phyloP scores from a whole-genome alignment of 2,113 vertebrate species.

The Prunella himalayana region DNA sequence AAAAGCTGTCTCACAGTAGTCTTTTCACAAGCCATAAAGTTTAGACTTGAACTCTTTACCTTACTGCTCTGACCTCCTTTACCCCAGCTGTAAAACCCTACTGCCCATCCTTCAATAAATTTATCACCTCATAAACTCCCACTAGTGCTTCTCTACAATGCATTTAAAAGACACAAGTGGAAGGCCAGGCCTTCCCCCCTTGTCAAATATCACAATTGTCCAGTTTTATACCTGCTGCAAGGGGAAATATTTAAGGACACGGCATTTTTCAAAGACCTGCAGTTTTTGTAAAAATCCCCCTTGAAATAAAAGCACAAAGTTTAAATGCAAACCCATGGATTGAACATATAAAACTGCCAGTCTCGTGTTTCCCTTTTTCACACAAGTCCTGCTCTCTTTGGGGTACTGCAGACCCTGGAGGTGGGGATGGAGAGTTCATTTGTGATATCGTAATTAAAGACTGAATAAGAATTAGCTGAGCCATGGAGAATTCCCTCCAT shows the following conservation, averaged over 20 bases:
- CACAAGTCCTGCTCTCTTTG: not conserved
- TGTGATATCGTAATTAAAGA: not conserved
- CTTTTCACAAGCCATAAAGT: slow-evolving; percentile 76
- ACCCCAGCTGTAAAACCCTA: slow-evolving; percentile 71
- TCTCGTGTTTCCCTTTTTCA: not conserved
- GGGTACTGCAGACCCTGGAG: not conserved
- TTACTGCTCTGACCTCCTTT: slow-evolving; percentile 69
- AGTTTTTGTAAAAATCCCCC: not conserved
- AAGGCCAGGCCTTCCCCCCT: not conserved
- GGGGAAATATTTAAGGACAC: not conserved
- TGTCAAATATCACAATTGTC: not conserved
- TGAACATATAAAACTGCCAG: not conserved
- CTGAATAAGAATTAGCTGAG: not conserved
- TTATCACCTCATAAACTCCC: slow-evolving; percentile 77
- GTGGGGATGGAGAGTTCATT: not conserved
- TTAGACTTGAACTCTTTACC: slow-evolving; percentile 80
- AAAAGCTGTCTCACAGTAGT: slow-evolving; percentile 65
- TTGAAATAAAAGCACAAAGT: not conserved
- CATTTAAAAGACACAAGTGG: not conserved
- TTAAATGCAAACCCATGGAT: not conserved
- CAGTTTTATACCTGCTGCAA: not conserved
- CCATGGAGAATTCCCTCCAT: not conserved
- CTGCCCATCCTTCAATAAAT: slow-evolving; percentile 76
- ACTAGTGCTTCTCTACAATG: not conserved
- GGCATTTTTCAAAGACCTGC: not conserved